A percentile compares a stretch with the other conserved stretches of the same genome.
These are phyloP conservation scores for Scrobipalpa costella DNA, from an alignment of 2,888 invertebrate species.

Conservation along the genomic window DNA sequence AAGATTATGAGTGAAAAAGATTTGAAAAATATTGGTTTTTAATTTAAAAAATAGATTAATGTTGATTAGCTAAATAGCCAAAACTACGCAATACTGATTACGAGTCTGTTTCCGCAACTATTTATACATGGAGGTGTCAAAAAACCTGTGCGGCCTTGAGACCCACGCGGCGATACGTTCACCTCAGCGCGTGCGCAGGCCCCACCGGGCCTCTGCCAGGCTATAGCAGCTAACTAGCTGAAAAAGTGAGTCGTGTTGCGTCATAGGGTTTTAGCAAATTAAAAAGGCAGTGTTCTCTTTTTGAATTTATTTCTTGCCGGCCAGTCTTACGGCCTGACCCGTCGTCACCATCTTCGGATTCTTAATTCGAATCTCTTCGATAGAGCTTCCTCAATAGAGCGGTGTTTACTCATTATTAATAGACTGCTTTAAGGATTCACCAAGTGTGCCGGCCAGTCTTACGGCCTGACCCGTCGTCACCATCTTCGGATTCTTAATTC, in stretches of 20 bases:
- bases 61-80: not conserved
- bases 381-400: conserved; percentile 13
- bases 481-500: conserved; percentile 8
- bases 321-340: conserved; percentile 7
- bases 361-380: not conserved
- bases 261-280: not conserved
- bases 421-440: not conserved
- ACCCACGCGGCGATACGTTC: conserved; percentile 73
- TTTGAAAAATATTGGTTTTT: not conserved
- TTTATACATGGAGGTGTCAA: conserved; percentile 76
- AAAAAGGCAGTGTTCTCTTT: conserved; percentile 7
- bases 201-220: conserved; percentile 52
- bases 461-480: conserved; percentile 7
- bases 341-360: conserved; percentile 8
- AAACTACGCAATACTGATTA: conserved; percentile 19
- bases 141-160: conserved; percentile 78
- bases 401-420: not conserved
- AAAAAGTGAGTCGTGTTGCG: conserved; percentile 1
- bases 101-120: conserved; percentile 63
- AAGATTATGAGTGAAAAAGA: not conserved
- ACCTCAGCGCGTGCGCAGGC: conserved; percentile 76
- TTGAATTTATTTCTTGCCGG: not conserved
- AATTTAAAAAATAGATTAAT: not conserved
- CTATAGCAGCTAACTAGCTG: conserved; percentile 26
- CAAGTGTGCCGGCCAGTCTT: not conserved